Evolutionary conservation across 1,140 invertebrate genomes (phyloP).

Genomic region (Heliconius nattereri): DNA sequence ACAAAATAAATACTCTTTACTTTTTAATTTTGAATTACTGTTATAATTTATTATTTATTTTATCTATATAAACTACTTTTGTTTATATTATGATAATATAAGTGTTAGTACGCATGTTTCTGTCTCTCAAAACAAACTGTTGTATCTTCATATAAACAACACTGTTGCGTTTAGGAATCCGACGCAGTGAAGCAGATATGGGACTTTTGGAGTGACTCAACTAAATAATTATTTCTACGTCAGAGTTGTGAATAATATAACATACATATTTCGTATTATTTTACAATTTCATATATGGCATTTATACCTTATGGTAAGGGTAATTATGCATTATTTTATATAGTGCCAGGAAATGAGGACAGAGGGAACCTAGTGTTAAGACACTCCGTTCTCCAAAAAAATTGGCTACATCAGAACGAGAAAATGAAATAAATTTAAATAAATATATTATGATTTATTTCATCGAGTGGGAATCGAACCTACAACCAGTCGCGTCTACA

Average conservation of each 20-base stretch:
- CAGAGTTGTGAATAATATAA: neutral
- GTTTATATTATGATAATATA: neutral
- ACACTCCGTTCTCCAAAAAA: too few relatives aligned
- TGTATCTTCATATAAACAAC: slow-evolving; percentile 2
- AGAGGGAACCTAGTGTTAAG: too few relatives aligned
- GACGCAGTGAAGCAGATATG: neutral
- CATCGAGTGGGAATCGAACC: too few relatives aligned
- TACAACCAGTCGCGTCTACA: too few relatives aligned
- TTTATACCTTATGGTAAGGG: too few relatives aligned
- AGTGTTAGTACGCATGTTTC: neutral
- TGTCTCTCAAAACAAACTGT: neutral
- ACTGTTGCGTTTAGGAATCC: neutral
- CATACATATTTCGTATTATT: neutral
- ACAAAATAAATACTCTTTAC: neutral
- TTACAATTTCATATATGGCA: too few relatives aligned
- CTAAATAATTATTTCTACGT: neutral
- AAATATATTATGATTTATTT: too few relatives aligned
- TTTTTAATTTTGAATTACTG: neutral
- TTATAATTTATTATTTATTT: neutral
- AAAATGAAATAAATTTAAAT: too few relatives aligned
- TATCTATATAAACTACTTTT: neutral
- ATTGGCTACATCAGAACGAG: too few relatives aligned
- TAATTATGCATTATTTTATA: too few relatives aligned
- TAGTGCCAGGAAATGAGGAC: too few relatives aligned
- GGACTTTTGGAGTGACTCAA: neutral